A percentile compares a stretch with the other conserved stretches of the same genome.
Conservation (phyloP, 2,113 vertebrate species). For the Dicaeum eximium region DNA sequence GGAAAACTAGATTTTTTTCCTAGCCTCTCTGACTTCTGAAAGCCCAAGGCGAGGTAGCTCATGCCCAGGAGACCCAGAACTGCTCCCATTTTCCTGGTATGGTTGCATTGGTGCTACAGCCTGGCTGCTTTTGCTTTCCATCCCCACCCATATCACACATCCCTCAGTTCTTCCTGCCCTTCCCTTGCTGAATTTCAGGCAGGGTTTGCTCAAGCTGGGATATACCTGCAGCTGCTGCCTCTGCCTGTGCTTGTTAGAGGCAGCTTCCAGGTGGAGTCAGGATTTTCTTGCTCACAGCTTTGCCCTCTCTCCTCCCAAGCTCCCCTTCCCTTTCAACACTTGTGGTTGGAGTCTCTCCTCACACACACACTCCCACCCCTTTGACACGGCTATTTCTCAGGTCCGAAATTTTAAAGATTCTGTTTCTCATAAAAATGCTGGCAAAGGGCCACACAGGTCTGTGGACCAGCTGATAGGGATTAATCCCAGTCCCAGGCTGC, state of each 20-base stretch:
- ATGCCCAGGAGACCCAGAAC: not conserved
- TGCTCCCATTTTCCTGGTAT: not conserved
- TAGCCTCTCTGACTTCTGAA: not conserved
- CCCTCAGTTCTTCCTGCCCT: not conserved
- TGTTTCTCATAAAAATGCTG: not conserved
- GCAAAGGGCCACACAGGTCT: not conserved
- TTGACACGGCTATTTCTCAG: not conserved
- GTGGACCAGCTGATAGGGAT: not conserved
- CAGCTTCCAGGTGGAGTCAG: not conserved
- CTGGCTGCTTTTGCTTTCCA: not conserved
- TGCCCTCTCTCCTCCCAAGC: not conserved
- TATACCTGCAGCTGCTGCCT: not conserved
- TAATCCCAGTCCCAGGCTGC: not conserved
- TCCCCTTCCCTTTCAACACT: not conserved
- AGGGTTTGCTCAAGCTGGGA: not conserved
- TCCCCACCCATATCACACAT: not conserved
- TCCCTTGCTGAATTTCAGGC: not conserved
- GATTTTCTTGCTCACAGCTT: not conserved
- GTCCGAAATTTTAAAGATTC: not conserved
- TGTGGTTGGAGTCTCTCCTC: not conserved
- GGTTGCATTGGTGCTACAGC: not conserved
- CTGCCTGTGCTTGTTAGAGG: not conserved
- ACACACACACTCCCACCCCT: not conserved
- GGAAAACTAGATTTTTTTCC: not conserved
- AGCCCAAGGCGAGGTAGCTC: not conserved